Percentiles rank a stretch among this genome's conserved stretches.
phyloP scores from a whole-genome alignment of 2,888 invertebrate species.

The Eupsilia transversa region DNA sequence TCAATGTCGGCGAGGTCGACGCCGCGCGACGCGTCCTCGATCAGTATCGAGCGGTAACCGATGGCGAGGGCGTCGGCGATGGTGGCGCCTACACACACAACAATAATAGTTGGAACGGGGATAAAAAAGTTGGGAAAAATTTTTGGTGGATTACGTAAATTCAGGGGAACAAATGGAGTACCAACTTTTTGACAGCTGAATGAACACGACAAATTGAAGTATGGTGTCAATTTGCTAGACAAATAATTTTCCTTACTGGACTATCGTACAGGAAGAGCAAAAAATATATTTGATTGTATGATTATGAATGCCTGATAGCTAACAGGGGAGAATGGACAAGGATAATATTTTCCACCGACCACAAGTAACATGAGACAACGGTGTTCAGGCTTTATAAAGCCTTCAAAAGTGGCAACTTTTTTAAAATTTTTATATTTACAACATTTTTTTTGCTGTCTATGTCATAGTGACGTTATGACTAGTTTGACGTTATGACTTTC shows the following conservation, averaged over 20 bases:
- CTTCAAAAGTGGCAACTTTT: too few relatives aligned
- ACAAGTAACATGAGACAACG: background rate
- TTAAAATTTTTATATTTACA: too few relatives aligned
- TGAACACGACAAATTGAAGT: background rate
- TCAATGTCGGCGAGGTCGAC: conserved; percentile 96
- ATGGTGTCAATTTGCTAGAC: background rate
- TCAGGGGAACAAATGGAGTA: background rate
- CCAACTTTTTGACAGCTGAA: background rate
- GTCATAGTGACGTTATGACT: too few relatives aligned
- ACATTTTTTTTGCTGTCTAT: too few relatives aligned
- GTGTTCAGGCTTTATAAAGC: too few relatives aligned
- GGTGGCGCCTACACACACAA: conserved; percentile 93
- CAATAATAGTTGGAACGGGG: background rate
- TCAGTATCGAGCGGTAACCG: conserved; percentile 96
- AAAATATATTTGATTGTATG: too few relatives aligned
- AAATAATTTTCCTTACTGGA: background rate
- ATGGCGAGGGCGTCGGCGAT: conserved; percentile 97
- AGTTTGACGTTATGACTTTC: too few relatives aligned
- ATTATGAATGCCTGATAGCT: background rate
- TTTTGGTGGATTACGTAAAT: background rate
- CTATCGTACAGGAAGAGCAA: too few relatives aligned
- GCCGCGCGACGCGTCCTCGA: conserved; percentile 97
- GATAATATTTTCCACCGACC: background rate
- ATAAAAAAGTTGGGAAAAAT: background rate
- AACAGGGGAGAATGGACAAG: background rate